A percentile compares a stretch with the other conserved stretches of the same genome.
Evolutionary conservation across 2,888 invertebrate species (phyloP).

Genomic region (Cerastis leucographa): DNA sequence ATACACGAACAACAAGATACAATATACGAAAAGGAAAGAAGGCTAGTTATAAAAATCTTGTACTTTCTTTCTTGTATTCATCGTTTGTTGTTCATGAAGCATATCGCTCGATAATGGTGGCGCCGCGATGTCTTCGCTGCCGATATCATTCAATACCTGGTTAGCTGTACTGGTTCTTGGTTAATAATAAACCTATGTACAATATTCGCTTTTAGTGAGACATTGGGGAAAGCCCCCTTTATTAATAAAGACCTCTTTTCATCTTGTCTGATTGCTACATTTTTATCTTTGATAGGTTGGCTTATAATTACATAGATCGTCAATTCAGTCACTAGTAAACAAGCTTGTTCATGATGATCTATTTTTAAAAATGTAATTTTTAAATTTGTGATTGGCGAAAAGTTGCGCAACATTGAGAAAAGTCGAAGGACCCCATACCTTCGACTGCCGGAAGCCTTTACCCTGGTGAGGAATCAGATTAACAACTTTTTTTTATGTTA

Average conservation of each 20-base stretch:
- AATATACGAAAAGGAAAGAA: not conserved
- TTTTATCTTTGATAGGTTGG: not conserved
- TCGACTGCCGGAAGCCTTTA: too few species aligned
- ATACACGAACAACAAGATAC: conserved; percentile 1
- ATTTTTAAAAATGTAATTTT: not conserved
- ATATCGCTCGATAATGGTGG: conserved; percentile 16
- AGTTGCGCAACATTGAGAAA: too few species aligned
- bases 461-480: too few species aligned
- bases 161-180: conserved; percentile 18
- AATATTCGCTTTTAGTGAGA: not conserved
- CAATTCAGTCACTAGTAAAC: not conserved
- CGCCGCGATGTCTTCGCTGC: conserved; percentile 28
- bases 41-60: not conserved
- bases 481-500: too few species aligned
- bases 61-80: not conserved
- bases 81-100: not conserved
- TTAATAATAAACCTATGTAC: conserved; percentile 19
- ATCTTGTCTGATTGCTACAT: not conserved
- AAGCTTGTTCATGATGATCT: not conserved
- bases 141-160: conserved; percentile 41
- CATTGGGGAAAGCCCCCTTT: not conserved
- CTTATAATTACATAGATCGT: not conserved
- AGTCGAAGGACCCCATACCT: too few species aligned
- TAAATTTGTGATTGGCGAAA: too few species aligned
- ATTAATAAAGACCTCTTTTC: not conserved